These are phyloP conservation scores for Limnephilus marmoratus DNA, from an alignment of 2,888 invertebrate species.

Conservation along the genomic window DNA sequence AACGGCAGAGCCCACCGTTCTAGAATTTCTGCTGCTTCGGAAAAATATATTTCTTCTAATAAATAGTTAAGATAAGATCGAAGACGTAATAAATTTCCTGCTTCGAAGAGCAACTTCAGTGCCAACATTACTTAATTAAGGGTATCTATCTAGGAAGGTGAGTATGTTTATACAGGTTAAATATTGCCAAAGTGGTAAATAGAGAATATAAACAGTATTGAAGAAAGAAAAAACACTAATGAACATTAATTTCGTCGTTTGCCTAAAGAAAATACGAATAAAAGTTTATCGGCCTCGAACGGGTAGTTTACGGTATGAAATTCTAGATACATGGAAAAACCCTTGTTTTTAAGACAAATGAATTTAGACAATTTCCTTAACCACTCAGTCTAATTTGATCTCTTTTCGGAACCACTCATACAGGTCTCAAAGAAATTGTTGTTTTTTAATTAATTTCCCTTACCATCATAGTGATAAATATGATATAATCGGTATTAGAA, in stretches of 20 bases:
- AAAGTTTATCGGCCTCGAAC: neutral
- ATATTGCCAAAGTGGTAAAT: neutral
- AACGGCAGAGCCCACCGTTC: neutral
- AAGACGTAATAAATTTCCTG: neutral
- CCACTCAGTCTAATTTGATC: too few species aligned
- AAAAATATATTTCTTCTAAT: neutral
- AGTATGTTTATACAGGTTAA: too few species aligned
- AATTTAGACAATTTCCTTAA: neutral
- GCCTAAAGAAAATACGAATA: neutral
- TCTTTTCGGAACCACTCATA: too few species aligned
- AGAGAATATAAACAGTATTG: neutral
- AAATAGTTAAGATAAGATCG: neutral
- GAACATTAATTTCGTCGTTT: neutral
- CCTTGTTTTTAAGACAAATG: neutral
- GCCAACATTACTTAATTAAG: too few species aligned
- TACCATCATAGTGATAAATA: too few species aligned
- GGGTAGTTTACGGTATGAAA: neutral
- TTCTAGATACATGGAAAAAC: neutral
- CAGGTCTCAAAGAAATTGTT: too few species aligned
- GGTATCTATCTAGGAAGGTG: too few species aligned
- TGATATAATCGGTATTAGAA: too few species aligned
- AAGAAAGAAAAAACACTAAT: neutral
- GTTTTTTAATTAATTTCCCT: too few species aligned
- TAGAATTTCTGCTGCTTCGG: neutral
- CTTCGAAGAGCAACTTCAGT: neutral